These are phyloP conservation scores for Eubucco bourcierii DNA, from an alignment of 2,113 vertebrate species.

Conservation along the genomic window DNA sequence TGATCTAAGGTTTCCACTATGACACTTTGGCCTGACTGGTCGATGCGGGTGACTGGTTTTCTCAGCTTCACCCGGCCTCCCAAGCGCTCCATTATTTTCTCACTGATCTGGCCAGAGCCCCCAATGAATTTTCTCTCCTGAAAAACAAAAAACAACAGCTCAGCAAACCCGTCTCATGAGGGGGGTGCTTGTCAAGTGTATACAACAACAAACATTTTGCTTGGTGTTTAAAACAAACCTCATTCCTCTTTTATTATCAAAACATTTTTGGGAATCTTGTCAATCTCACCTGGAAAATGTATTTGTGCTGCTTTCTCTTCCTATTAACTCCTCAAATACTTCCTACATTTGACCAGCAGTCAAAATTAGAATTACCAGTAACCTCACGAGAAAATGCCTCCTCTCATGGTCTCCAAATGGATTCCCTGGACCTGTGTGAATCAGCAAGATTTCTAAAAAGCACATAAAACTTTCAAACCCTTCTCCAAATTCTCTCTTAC, in stretches of 20 bases:
- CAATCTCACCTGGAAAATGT: rapidly evolving
- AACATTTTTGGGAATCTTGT: background rate
- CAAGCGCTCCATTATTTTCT: conserved; percentile 84
- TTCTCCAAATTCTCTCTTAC: background rate
- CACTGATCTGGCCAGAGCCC: conserved; percentile 91
- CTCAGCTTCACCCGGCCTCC: conserved; percentile 85
- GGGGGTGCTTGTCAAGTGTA: rapidly evolving
- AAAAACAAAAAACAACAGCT: background rate
- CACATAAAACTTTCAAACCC: background rate
- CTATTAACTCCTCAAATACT: background rate
- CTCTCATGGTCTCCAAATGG: background rate
- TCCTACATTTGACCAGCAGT: background rate
- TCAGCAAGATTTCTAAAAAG: background rate
- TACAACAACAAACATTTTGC: background rate
- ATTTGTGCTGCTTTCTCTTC: background rate
- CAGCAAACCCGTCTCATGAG: background rate
- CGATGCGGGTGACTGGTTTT: conserved; percentile 84
- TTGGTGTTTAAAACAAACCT: background rate
- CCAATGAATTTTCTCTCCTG: conserved; percentile 96
- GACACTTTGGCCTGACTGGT: conserved; percentile 84
- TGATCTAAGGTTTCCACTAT: conserved; percentile 87
- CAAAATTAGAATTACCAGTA: background rate
- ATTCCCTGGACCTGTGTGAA: background rate
- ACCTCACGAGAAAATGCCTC: background rate
- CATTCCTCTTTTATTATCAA: background rate